Evolutionary conservation across 2,113 vertebrate genomes (phyloP).

Genomic region (Pao palembangensis): DNA sequence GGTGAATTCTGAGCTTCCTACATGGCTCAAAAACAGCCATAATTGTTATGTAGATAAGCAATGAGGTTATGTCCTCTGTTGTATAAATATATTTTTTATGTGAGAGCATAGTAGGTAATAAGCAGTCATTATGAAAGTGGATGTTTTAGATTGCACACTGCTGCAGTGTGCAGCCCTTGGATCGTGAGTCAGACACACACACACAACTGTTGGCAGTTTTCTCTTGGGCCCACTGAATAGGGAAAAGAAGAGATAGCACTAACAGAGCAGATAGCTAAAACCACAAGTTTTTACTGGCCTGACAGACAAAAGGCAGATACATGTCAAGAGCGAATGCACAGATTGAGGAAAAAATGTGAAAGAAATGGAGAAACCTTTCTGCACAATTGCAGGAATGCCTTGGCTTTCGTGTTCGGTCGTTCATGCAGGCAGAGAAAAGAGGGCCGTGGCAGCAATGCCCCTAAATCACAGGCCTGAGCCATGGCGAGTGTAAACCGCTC

Average conservation of each 20-base stretch:
- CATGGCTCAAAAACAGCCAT: slow-evolving; percentile 48
- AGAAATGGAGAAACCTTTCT: slow-evolving; percentile 37
- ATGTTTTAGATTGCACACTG: slow-evolving; percentile 57
- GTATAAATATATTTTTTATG: slow-evolving; percentile 71
- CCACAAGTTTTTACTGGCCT: slow-evolving; percentile 44
- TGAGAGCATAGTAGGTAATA: slow-evolving; percentile 61
- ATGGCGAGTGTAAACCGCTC: slow-evolving; percentile 43
- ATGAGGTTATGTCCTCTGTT: slow-evolving; percentile 64
- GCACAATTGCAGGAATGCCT: slow-evolving; percentile 46
- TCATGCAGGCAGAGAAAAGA: slow-evolving; percentile 29
- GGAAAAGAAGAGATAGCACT: slow-evolving; percentile 19
- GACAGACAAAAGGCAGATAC: slow-evolving; percentile 30
- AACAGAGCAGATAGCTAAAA: slow-evolving; percentile 54
- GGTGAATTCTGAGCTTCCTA: slow-evolving; percentile 49
- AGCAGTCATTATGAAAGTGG: slow-evolving; percentile 65
- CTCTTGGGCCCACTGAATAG: slow-evolving; percentile 28
- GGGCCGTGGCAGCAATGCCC: slow-evolving; percentile 42
- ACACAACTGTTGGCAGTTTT: slow-evolving; percentile 26
- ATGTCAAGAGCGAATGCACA: slow-evolving; percentile 9
- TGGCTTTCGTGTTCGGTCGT: slow-evolving; percentile 30
- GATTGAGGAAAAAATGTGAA: slow-evolving; percentile 9
- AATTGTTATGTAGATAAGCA: slow-evolving; percentile 62
- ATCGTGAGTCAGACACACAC: slow-evolving; percentile 34
- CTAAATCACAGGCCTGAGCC: slow-evolving; percentile 55
- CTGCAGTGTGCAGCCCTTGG: too few relatives aligned